Evolutionary conservation across 2,113 vertebrate species (phyloP).

Genomic region (Mesocricetus auratus): DNA sequence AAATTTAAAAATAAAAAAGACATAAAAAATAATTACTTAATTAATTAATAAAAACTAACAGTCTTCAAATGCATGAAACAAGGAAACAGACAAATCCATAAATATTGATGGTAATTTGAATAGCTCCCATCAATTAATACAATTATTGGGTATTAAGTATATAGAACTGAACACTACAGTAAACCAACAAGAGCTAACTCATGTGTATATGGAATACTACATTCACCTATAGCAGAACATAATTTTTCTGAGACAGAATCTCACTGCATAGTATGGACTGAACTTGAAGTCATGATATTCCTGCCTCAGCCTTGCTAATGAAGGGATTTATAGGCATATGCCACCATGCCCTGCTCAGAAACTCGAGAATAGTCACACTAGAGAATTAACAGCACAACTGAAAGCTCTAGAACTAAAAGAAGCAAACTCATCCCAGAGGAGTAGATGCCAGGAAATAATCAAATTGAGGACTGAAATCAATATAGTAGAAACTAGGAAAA

Average conservation of each 20-base stretch:
- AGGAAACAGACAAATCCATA: constrained; percentile 44
- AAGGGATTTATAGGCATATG: neutral
- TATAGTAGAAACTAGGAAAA: too few species aligned
- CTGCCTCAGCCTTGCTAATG: neutral
- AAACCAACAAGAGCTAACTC: neutral
- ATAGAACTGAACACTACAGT: neutral
- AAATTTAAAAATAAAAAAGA: too few species aligned
- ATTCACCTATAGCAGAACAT: neutral
- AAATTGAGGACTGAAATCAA: too few species aligned
- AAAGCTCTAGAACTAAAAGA: too few species aligned
- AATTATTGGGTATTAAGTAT: neutral
- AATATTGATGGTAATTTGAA: constrained; percentile 12
- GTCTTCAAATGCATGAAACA: constrained; percentile 2
- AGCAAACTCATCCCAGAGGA: too few species aligned
- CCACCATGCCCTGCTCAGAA: neutral
- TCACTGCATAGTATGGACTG: neutral
- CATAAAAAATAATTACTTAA: too few species aligned
- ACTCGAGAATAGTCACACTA: too few species aligned
- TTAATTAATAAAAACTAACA: too few species aligned
- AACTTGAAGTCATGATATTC: neutral
- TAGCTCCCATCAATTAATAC: neutral
- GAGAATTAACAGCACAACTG: too few species aligned
- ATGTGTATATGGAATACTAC: neutral
- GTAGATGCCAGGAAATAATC: too few species aligned
- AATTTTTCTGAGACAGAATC: neutral